Conservation (phyloP, 2,113 vertebrate species). For the Callipepla californica region DNA sequence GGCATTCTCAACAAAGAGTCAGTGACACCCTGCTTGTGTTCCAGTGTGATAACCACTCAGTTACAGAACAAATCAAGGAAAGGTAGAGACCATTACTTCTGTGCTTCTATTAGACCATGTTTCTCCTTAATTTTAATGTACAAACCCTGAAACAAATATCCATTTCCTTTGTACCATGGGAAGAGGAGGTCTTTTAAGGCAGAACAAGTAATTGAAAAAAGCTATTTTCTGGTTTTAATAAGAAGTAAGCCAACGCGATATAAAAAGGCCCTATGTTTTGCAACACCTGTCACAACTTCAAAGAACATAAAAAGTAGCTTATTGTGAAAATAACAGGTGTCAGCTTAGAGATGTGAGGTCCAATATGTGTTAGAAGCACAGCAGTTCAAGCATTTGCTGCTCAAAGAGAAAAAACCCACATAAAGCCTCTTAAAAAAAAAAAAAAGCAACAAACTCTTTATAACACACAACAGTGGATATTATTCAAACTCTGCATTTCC, state of each 20-base stretch:
- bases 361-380: constrained; percentile 36
- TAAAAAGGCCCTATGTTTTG: constrained; percentile 54
- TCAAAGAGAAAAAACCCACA: neutral
- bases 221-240: constrained; percentile 71
- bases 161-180: constrained; percentile 56
- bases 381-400: neutral
- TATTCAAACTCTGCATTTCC: constrained; percentile 23
- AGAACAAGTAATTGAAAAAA: constrained; percentile 69
- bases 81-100: constrained; percentile 28
- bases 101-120: constrained; percentile 31
- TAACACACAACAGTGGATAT: neutral
- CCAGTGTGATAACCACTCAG: neutral
- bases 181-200: constrained; percentile 47
- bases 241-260: constrained; percentile 62
- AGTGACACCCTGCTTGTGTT: neutral
- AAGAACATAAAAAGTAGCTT: constrained; percentile 59
- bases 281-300: constrained; percentile 71
- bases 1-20: neutral
- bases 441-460: neutral
- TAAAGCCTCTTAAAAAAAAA: neutral
- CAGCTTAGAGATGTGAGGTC: constrained; percentile 40
- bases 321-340: constrained; percentile 61
- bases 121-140: constrained; percentile 56
- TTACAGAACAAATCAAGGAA: constrained; percentile 51
- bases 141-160: constrained; percentile 59